phyloP scores from a whole-genome alignment of 2,888 invertebrate genomes.

The Rambutsinella grinnellia region DNA sequence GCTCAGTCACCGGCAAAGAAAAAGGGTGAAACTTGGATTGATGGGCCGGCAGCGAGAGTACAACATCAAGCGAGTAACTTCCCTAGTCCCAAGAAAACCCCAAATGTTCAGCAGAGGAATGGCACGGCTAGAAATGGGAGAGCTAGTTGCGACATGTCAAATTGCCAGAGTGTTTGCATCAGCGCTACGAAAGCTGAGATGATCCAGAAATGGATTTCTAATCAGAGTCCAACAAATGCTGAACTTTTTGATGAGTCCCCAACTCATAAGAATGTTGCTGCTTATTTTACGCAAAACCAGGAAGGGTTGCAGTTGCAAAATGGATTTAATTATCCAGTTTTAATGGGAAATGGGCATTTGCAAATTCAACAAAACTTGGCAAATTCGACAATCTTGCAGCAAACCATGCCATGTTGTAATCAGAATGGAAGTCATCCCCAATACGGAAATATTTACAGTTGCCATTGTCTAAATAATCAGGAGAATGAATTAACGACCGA shows the following conservation, averaged over 20 bases:
- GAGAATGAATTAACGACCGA: constrained; percentile 41
- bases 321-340: background rate
- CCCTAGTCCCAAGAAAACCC: constrained; percentile 63
- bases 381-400: background rate
- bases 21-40: constrained; percentile 94
- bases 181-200: constrained; percentile 65
- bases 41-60: constrained; percentile 84
- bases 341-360: background rate
- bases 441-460: constrained; percentile 37
- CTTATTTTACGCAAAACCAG: too few species aligned
- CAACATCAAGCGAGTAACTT: constrained; percentile 65
- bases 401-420: background rate
- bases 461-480: constrained; percentile 32
- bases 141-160: constrained; percentile 69
- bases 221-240: constrained; percentile 58
- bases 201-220: constrained; percentile 66
- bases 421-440: constrained; percentile 1
- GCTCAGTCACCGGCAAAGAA: constrained; percentile 69
- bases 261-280: constrained; percentile 21
- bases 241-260: constrained; percentile 57
- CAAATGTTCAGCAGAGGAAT: constrained; percentile 24
- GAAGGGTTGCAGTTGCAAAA: too few species aligned
- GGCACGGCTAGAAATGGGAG: constrained; percentile 31
- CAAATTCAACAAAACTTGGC: background rate
- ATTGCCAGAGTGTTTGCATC: constrained; percentile 66